These are phyloP conservation scores for Ammodytes marinus DNA, from an alignment of 2,113 vertebrate species.

Conservation along the genomic window DNA sequence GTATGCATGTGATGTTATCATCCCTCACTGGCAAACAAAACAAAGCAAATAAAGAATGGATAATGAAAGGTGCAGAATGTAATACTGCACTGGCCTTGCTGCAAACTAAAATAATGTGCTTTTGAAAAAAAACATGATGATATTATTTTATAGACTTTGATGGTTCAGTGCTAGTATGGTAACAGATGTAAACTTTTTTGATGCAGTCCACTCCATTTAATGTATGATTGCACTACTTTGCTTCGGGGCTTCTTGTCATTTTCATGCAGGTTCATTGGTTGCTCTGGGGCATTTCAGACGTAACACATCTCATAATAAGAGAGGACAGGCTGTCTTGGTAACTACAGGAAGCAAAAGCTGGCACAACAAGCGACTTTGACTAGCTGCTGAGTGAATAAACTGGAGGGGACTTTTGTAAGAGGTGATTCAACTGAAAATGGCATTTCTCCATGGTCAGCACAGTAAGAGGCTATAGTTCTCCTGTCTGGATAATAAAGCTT, in stretches of 20 bases:
- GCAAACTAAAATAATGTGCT: constrained; percentile 11
- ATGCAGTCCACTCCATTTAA: constrained; percentile 15
- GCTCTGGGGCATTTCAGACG: constrained; percentile 26
- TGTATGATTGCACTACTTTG: constrained; percentile 17
- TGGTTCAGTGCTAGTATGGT: constrained; percentile 59
- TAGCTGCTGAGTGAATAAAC: constrained; percentile 53
- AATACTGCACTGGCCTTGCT: constrained; percentile 22
- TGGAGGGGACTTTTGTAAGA: constrained; percentile 52
- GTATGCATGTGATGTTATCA: constrained; percentile 47
- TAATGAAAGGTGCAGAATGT: constrained; percentile 36
- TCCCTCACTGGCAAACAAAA: constrained; percentile 42
- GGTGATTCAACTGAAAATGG: constrained; percentile 47
- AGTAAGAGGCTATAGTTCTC: constrained; percentile 25
- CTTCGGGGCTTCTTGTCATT: not conserved
- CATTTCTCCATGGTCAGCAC: constrained; percentile 25
- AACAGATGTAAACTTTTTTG: constrained; percentile 32
- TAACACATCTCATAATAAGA: constrained; percentile 40
- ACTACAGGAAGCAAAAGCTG: constrained; percentile 47
- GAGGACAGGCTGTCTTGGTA: constrained; percentile 41
- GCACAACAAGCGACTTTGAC: constrained; percentile 30
- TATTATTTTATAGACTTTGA: constrained; percentile 46
- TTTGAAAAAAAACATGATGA: constrained; percentile 23
- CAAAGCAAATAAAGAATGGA: constrained; percentile 36
- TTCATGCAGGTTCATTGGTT: not conserved
- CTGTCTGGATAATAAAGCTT: constrained; percentile 35